Conservation (phyloP, 2,113 vertebrate genomes). For the Rissa tridactyla region DNA sequence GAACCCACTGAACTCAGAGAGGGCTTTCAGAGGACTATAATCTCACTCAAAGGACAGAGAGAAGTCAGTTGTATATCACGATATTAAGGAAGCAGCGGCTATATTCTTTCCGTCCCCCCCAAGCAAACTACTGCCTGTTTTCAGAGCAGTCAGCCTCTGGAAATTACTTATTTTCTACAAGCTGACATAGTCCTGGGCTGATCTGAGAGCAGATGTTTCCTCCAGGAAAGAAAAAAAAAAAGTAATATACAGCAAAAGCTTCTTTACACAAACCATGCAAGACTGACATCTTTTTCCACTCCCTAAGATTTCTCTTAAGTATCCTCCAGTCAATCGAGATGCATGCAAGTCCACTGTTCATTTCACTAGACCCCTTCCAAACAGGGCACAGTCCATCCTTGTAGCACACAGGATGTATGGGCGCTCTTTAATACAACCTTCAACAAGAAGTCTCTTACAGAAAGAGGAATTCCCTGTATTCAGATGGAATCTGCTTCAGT, state of each 20-base stretch:
- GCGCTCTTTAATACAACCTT: neutral
- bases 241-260: neutral
- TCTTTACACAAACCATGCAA: neutral
- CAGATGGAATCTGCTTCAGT: neutral
- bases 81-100: neutral
- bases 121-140: neutral
- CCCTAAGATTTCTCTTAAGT: neutral
- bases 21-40: neutral
- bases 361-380: neutral
- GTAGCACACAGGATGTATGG: neutral
- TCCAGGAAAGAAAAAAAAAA: neutral
- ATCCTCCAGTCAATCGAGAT: neutral
- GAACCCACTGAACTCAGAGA: neutral
- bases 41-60: neutral
- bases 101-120: neutral
- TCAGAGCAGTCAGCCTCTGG: neutral
- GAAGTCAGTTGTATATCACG: accelerated
- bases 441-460: neutral
- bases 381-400: neutral
- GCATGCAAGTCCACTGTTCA: neutral
- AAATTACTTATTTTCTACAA: neutral
- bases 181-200: neutral
- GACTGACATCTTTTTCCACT: neutral
- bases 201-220: neutral
- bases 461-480: neutral